Conservation (phyloP, 2,797 vertebrate species). For the Malacoraja senta region DNA sequence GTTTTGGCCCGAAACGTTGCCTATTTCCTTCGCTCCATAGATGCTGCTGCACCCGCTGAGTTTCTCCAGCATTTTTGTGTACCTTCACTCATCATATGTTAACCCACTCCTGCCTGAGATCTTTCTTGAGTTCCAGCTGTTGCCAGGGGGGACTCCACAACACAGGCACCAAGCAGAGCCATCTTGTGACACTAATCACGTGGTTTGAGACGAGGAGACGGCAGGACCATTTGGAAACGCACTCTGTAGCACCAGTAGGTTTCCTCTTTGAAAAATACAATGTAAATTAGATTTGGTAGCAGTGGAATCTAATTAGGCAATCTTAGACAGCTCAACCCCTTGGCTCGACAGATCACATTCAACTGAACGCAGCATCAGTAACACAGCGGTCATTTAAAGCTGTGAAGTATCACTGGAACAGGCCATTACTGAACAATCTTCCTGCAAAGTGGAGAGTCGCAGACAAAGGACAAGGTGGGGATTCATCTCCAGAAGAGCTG, state of each 20-base stretch:
- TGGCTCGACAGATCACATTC: not conserved
- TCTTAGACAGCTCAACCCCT: not conserved
- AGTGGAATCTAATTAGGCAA: not conserved
- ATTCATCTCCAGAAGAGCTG: no score
- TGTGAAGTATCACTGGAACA: not conserved
- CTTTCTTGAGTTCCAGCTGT: not conserved
- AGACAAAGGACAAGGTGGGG: not conserved
- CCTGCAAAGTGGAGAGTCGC: not conserved
- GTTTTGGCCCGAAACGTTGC: no score
- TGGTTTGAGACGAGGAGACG: not conserved
- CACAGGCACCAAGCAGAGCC: not conserved
- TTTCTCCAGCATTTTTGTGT: no score
- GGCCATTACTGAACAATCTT: not conserved
- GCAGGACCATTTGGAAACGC: not conserved
- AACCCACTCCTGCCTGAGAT: no score
- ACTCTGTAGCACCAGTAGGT: not conserved
- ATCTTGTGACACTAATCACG: not conserved
- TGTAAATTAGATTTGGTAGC: not conserved
- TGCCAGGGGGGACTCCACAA: not conserved
- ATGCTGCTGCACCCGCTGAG: no score
- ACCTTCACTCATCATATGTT: no score
- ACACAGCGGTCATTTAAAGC: not conserved
- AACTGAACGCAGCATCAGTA: not conserved
- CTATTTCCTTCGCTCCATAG: no score
- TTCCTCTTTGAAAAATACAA: not conserved